Evolutionary conservation across 2,797 vertebrate genomes (phyloP).

Genomic region (Borostomias antarcticus): DNA sequence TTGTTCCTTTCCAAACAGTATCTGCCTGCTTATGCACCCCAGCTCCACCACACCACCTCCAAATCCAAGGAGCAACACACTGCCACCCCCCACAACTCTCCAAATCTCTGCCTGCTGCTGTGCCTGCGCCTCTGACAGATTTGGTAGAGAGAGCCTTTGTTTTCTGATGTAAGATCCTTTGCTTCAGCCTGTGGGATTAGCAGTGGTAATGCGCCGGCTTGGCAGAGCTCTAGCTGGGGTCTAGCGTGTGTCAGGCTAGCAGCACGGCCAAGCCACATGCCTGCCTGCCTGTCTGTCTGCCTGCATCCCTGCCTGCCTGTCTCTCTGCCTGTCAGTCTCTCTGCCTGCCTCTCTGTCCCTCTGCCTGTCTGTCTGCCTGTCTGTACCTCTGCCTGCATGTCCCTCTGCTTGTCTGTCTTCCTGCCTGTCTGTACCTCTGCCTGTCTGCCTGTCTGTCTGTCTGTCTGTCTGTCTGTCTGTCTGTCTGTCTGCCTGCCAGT

Average conservation of each 20-base stretch:
- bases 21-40: constrained; percentile 1
- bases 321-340: not conserved
- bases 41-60: constrained; percentile 10
- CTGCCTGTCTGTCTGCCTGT: too few relatives aligned
- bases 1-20: constrained; percentile 21
- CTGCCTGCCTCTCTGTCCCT: not conserved
- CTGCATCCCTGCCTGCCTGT: not conserved
- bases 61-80: constrained; percentile 9
- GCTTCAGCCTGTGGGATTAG: constrained; percentile 64
- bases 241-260: constrained; percentile 32
- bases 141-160: constrained; percentile 54
- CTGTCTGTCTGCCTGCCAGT: not conserved
- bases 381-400: too few relatives aligned
- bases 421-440: too few relatives aligned
- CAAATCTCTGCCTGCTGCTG: constrained; percentile 28
- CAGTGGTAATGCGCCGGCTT: constrained; percentile 57
- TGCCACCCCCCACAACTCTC: constrained; percentile 16
- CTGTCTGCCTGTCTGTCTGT: too few relatives aligned
- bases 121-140: constrained; percentile 30
- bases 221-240: constrained; percentile 45
- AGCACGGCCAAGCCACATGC: constrained; percentile 23
- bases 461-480: too few relatives aligned
- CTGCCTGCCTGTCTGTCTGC: constrained; percentile 11
- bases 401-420: too few relatives aligned
- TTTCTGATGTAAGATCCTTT: constrained; percentile 57